Base-by-base conservation (phyloP, 1,140 invertebrate genomes). In the Solen grandis region DNA sequence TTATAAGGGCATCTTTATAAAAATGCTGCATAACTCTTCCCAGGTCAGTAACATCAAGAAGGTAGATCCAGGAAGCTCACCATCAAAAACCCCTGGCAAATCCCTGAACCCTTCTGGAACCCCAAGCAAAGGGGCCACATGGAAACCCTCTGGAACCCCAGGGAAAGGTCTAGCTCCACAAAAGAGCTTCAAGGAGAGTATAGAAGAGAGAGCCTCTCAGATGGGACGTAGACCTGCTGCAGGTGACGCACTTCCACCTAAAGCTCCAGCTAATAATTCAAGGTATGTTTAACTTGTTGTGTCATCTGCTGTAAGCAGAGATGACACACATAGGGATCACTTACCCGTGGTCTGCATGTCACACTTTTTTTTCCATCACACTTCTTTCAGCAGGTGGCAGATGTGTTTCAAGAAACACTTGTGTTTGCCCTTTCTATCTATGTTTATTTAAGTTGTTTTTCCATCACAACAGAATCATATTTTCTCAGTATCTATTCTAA, bases 31-130 rank as follows among this genome's bases (percentile, higher is more conserved):
- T 60, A 54, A 14, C 16, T 31, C 25, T 36, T 36, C 16, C 1
- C 46, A 80, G 77, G 25, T 88, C 55, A 82, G 85, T 59, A 75
- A 87, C 38, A 87, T 88, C 25, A 90, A 90, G 69, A 90, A 89
- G 46, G 87, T 90, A 4, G 84, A 87, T 36, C 89, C 89, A 19
- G 85, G 79, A 29, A 59, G 59, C 14, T 65, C 60, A 2, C 73
- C 82, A 19, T 29, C 54, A 14, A 50, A 22, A 16, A 75, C 84
- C 16, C 79, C 79, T 46, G 59, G 65, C 14, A 74, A 75, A 72
- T 65, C 84, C 31, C 33, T 76, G n/a, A 74, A 70, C 68, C 74
- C 69, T 19, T 16, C 35, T 52, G 63, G 41, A 25, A 82, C 79
- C 36, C 77, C 82, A 10, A 76, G 36, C 19, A 84, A 78, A 41